Base-by-base conservation (phyloP, 1,140 invertebrate species). In the Lepidotrigona ventralis region DNA sequence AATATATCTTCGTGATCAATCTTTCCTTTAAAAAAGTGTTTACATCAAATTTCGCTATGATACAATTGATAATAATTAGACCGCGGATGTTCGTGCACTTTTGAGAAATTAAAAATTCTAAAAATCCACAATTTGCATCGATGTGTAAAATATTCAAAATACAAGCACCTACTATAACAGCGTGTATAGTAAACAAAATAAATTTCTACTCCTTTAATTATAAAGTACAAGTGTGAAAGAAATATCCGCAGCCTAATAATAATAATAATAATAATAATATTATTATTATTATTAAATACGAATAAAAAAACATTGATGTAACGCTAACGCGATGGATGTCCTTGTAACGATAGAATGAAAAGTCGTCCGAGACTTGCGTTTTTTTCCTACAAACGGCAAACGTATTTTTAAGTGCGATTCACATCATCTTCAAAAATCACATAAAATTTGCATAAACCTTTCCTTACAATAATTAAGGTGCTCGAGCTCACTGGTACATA, bases 311-410 rank as follows among this genome's bases (percentile, higher is more conserved):
- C 39, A 70, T 51, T 11, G 19, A 54, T 63, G 39, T 8, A 46
- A 46, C 26, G 17, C 26, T 46, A 56, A 19, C 72, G 29, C 33
- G n/a, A 19, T 46, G 51, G 33, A 33, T 51, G 21, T 46, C 23
- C 54, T 2, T 76, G 58, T 54, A 54, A 33, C 53, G n/a, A 21
- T 64, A 64, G 46, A 58, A 73, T 73, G 19, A 74, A 26, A n/a
- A 56, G 80, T 81, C 80, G 72, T 69, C 72, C 63, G 63, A 76
- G 12, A 46, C 39, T 46, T 8, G 39, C 12, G 26, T n/a, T 69
- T n/a, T n/a, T n/a, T n/a, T 69, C 74, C 81, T 83, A 78, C 66
- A 70, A 78, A 83, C 74, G n/a, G 66, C 75, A n/a, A 79, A 56
- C 56, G 26, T 79, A 56, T 56, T 46, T 56, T 46, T 21, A 23